Evolutionary conservation across 23 tunicate species (phyloP), one percentile per base, ranked within the genome.

Genomic region (Aplidium turbinatum): DNA sequence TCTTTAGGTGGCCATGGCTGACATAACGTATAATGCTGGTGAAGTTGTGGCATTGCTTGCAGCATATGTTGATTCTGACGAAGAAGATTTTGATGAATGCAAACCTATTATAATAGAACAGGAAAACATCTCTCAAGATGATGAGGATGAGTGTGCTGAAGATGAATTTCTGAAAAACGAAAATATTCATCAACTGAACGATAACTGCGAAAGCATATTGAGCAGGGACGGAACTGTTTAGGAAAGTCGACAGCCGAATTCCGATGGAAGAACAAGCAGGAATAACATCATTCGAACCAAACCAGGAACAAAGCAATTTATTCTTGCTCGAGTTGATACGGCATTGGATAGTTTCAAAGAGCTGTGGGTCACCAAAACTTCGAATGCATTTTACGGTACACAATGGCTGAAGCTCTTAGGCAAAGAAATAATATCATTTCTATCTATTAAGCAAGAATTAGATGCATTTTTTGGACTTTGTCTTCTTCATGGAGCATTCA

Each of bases 391-490:
- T 60, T 60, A 60, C 36, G 36, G 68, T 30, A 5, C 68, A 60
- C 68, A 60, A 60, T 28, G 68, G 36, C 68, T 60, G 68, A 60
- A 60, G 36, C 36, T 60, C 35, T 60, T 60, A 60, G 36, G 68
- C n/a, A 60, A 20, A 16, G n/a, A 60, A 60, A 29, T 27, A 60
- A 60, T 60, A 22, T 35, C 36, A 35, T 66, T 66, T 66, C 23
- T 33, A 38, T 66, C 24, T n/a, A 38, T 33, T 13, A 66, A 66
- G 53, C 28, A 66, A 38, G 27, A 35, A 66, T 66, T 38, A 39
- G 26, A 66, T 39, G 73, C 52, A 66, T 66, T 66, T 66, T 66
- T 66, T 38, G 73, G 52, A 6, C 73, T 66, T 38, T 66, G 73
- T 39, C 11, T 66, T 38, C 73, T 66, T 66, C 27, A 52, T 66